A percentile compares a stretch with the other conserved stretches of the same genome.
Evolutionary conservation across 2,888 invertebrate genomes (phyloP).

Genomic region (Neria commutata): DNA sequence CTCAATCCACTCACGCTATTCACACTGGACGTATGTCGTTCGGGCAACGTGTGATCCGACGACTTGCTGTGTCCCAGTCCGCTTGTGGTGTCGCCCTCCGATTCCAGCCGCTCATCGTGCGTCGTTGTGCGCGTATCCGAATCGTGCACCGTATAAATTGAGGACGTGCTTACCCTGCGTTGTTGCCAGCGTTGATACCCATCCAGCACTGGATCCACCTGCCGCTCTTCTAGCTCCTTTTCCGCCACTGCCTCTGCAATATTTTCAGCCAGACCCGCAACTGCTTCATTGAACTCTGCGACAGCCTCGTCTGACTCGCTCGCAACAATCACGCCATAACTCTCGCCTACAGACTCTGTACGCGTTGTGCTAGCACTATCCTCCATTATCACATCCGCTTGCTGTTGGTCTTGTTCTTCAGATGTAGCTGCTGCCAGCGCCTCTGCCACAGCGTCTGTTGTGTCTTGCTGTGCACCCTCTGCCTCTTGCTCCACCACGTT

Average conservation of each 20-base stretch:
- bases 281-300: not conserved
- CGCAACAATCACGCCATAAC: not conserved
- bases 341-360: not conserved
- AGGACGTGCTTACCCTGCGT: conserved; percentile 54
- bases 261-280: not conserved
- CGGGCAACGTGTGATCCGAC: conserved; percentile 36
- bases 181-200: conserved; percentile 17
- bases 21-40: conserved; percentile 11
- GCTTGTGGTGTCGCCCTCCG: conserved; percentile 46
- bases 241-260: not conserved
- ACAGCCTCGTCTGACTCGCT: conserved; percentile 2
- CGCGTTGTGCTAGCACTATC: not conserved
- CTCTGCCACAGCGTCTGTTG: not conserved
- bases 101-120: conserved; percentile 35
- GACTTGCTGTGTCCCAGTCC: conserved; percentile 50
- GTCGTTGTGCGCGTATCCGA: conserved; percentile 30
- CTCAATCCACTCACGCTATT: conserved; percentile 20
- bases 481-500: not conserved
- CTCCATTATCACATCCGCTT: not conserved
- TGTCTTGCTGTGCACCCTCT: not conserved
- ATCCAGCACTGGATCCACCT: conserved; percentile 69
- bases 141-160: conserved; percentile 33
- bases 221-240: conserved; percentile 6
- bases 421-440: not conserved
- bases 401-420: not conserved